A percentile compares a stretch with the other conserved stretches of the same genome.
These are phyloP conservation scores for Dyspetes luteomarginatus DNA, from an alignment of 2,888 invertebrate genomes.

Conservation along the genomic window DNA sequence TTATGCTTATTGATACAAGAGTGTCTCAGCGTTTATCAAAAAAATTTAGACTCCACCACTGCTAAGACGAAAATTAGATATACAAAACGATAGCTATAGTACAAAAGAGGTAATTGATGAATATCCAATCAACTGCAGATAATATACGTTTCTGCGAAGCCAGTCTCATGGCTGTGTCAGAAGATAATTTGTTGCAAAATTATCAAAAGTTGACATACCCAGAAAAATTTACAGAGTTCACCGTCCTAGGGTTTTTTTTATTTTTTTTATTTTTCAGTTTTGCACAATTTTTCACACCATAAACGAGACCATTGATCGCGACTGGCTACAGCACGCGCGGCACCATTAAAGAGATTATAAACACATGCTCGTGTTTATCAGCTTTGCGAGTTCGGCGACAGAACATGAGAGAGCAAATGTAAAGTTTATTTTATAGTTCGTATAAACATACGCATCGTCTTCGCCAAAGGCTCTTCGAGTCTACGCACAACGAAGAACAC, in stretches of 20 bases:
- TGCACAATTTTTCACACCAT: slow-evolving; percentile 2
- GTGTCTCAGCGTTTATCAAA: not conserved
- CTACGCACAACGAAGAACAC: slow-evolving; percentile 15
- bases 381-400: not conserved
- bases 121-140: slow-evolving; percentile 15
- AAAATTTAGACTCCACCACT: slow-evolving; percentile 1
- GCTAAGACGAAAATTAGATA: not conserved
- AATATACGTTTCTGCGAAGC: slow-evolving; percentile 17
- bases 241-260: not conserved
- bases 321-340: not conserved
- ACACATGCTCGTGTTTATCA: slow-evolving; percentile 33
- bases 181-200: not conserved
- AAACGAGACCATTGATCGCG: slow-evolving; percentile 28
- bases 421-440: slow-evolving; percentile 33
- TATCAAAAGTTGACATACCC: slow-evolving; percentile 1
- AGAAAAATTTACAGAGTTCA: not conserved
- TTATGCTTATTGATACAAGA: too few relatives aligned
- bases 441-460: slow-evolving; percentile 1
- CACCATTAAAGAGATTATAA: slow-evolving; percentile 31
- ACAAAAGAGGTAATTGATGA: not conserved
- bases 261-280: not conserved
- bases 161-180: not conserved
- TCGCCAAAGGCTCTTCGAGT: not conserved
- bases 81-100: not conserved
- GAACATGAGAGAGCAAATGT: slow-evolving; percentile 9